Evolutionary conservation across 2,888 invertebrate species (phyloP).

Genomic region (Megastigmus dorsalis): DNA sequence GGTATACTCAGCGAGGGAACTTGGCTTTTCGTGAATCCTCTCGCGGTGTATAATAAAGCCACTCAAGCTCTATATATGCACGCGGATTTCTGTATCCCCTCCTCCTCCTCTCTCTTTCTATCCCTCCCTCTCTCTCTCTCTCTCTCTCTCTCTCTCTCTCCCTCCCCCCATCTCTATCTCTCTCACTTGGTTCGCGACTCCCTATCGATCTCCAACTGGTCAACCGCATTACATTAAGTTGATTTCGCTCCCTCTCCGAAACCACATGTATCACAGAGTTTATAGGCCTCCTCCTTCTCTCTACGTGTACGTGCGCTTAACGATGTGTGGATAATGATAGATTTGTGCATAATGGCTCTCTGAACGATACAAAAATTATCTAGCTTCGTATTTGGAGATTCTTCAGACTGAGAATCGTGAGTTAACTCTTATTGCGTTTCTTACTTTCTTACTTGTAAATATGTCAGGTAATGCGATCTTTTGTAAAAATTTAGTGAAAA

Average conservation of each 20-base stretch:
- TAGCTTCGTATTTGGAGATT: too few relatives aligned
- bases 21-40: conserved; percentile 8
- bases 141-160: background rate
- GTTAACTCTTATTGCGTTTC: too few relatives aligned
- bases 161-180: background rate
- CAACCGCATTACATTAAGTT: conserved; percentile 59
- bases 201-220: conserved; percentile 58
- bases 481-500: too few relatives aligned
- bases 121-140: background rate
- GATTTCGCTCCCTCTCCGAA: conserved; percentile 52
- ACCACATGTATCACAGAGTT: conserved; percentile 42
- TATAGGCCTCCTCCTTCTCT: conserved; percentile 15
- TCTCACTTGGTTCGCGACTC: conserved; percentile 13
- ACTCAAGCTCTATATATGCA: background rate
- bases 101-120: background rate
- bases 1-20: background rate
- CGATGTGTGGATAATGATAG: too few relatives aligned
- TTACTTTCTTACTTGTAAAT: too few relatives aligned
- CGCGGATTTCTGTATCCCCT: conserved; percentile 6
- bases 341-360: too few relatives aligned
- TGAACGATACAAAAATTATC: too few relatives aligned
- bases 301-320: too few relatives aligned
- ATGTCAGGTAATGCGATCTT: too few relatives aligned
- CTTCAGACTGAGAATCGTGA: too few relatives aligned
- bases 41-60: conserved; percentile 10